Evolutionary conservation across 2,797 vertebrate genomes (phyloP), one percentile per base, ranked within the genome.

Genomic region (Scleropages formosus): DNA sequence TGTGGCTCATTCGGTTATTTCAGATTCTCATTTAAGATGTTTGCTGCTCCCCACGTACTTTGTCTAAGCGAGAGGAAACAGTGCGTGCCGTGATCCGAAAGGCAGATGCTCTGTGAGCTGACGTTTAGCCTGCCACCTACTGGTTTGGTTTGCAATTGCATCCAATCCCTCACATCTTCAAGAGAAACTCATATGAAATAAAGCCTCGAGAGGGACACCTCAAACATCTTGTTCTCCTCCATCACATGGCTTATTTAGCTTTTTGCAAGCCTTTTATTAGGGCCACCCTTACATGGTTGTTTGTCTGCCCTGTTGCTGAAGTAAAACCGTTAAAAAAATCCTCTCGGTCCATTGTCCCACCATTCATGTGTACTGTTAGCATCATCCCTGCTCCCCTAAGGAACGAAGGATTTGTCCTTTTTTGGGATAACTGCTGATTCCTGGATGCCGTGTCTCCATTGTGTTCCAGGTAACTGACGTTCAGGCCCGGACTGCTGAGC

Each of bases 381-480:
- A 53, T 18, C 3, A 11, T 12, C 53, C 53, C 53, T 56, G 11
- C 18, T 56, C 2, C 1, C 56, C 11, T 6, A 11, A 2, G 53
- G 11, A 56, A 12, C 53, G 56, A 56, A 2, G 56, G 12, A 12
- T 51, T 12, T 56, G 53, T 56, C 11, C 9, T 56, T 56, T 12
- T 56, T 56, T 56, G n/a, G n/a, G n/a, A n/a, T n/a, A n/a, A n/a
- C n/a, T 67, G 18, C 20, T 49, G 24, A 51, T 56, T 46, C 72
- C 27, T 61, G 56, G 71, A 47, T 13, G 44, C 22, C 27, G 26
- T 20, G 10, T 27, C 16, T 39, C 8, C 31, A 63, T 46, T 63
- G 12, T 20, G 64, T 61, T 80, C 1, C 78, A 98, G 97, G 91
- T 96, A 51, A 94, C 94, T 0, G 95, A 97, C 80, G 91, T 97